Evolutionary conservation across 2,888 invertebrate species (phyloP).

Genomic region (Apantesis nais): DNA sequence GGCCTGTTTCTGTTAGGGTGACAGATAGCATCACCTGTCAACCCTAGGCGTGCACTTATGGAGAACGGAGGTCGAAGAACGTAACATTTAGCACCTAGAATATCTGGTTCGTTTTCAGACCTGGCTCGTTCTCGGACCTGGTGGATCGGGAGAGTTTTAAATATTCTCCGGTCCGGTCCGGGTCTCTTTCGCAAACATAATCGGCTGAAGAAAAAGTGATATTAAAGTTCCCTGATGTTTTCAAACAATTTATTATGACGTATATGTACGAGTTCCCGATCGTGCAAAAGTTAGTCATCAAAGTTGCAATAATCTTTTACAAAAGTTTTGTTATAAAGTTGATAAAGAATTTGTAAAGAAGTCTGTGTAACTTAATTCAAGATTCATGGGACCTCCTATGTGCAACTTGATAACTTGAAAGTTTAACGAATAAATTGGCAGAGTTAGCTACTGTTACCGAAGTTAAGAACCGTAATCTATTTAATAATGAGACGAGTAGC

Average conservation of each 20-base stretch:
- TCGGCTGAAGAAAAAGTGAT: no score
- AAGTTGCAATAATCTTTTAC: conserved; percentile 51
- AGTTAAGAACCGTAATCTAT: neutral
- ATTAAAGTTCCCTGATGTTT: neutral
- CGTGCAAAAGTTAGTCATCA: conserved; percentile 41
- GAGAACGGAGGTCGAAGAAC: no score
- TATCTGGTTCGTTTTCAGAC: no score
- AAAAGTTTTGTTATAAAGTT: conserved; percentile 55
- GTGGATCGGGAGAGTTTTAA: no score
- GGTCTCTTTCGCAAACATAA: no score
- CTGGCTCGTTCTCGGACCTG: no score
- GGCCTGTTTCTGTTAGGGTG: no score
- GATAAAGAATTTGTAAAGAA: conserved; percentile 64
- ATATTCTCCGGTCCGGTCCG: no score
- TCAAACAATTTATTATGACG: conserved; percentile 39
- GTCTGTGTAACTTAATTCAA: conserved; percentile 56
- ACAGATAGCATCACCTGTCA: no score
- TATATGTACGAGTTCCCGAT: conserved; percentile 39
- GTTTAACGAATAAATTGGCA: conserved; percentile 50
- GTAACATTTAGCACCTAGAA: no score
- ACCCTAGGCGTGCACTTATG: no score
- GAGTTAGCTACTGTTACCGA: conserved; percentile 24
- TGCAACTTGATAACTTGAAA: conserved; percentile 45
- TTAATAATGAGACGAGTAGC: neutral
- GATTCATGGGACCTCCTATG: conserved; percentile 55